These are phyloP conservation scores for Pemphigus obesinymphae DNA, from an alignment of 1,140 invertebrate species.

Conservation along the genomic window DNA sequence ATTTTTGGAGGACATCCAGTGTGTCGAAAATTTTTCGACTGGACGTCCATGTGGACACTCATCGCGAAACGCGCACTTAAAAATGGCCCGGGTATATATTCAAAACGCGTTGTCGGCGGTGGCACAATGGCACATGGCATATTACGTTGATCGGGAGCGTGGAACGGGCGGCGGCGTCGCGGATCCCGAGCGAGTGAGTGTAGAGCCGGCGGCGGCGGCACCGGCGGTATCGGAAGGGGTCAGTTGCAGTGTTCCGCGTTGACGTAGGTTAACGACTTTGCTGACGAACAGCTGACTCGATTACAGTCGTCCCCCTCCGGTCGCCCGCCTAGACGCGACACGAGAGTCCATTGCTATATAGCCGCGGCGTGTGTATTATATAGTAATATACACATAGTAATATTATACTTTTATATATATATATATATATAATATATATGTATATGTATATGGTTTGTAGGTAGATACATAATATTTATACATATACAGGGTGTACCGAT, in stretches of 20 bases:
- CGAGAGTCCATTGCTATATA: constrained; percentile 7
- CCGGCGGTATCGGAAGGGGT: constrained; percentile 14
- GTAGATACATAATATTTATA: too few species aligned
- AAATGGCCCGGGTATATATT: too few species aligned
- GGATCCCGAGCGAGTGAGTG: not conserved
- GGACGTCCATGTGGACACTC: too few species aligned
- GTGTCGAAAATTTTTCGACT: too few species aligned
- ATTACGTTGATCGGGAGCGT: not conserved
- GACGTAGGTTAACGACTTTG: constrained; percentile 41
- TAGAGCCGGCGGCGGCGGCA: not conserved
- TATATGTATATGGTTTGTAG: too few species aligned
- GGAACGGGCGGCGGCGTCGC: not conserved
- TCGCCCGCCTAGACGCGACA: not conserved
- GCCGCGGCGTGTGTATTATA: not conserved
- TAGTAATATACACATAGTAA: too few species aligned
- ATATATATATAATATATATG: too few species aligned
- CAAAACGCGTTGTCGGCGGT: not conserved
- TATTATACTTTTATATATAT: too few species aligned
- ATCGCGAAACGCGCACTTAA: too few species aligned
- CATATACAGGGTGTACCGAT: too few species aligned
- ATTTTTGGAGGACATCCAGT: too few species aligned
- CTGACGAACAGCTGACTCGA: constrained; percentile 41
- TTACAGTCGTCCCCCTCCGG: not conserved
- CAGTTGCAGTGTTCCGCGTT: constrained; percentile 41
- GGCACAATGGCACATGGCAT: not conserved